Evolutionary conservation across 1,140 invertebrate species (phyloP).

Genomic region (Tenebrio molitor): DNA sequence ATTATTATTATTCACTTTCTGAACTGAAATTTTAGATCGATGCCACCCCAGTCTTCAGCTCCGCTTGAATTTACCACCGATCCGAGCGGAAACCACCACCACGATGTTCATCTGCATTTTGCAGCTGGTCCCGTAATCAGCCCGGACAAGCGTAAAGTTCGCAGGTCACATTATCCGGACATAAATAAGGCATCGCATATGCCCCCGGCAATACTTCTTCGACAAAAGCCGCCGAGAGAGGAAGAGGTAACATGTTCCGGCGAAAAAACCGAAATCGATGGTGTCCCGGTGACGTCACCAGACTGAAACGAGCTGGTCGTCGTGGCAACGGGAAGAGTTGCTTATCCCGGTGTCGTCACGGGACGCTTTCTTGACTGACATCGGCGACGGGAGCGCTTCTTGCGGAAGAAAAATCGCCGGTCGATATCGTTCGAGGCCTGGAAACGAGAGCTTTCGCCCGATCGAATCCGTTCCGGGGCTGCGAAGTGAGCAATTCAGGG

Average conservation of each 20-base stretch:
- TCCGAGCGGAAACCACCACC: background rate
- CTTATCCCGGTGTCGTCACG: constrained; percentile 38
- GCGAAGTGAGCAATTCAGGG: constrained; percentile 11
- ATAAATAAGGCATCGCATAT: constrained; percentile 32
- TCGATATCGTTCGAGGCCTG: constrained; percentile 18
- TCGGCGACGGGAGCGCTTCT: constrained; percentile 22
- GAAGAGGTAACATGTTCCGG: constrained; percentile 19
- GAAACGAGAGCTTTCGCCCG: constrained; percentile 17
- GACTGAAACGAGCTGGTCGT: constrained; percentile 48
- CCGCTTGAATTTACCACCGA: background rate
- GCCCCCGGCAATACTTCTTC: background rate
- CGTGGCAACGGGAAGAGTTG: constrained; percentile 44
- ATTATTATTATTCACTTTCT: too few relatives aligned
- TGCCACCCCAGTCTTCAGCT: background rate
- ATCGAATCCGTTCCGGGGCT: constrained; percentile 30
- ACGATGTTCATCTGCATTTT: constrained; percentile 6
- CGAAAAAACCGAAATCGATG: constrained; percentile 51
- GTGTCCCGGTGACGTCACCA: constrained; percentile 50
- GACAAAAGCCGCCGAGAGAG: background rate
- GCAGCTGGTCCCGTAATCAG: constrained; percentile 24
- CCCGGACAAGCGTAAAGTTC: constrained; percentile 27
- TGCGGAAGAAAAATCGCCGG: constrained; percentile 19
- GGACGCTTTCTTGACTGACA: constrained; percentile 28
- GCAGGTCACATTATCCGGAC: constrained; percentile 27
- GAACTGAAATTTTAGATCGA: too few relatives aligned